Evolutionary conservation across 2,113 vertebrate genomes (phyloP).

Genomic region (Heptranchias perlo): DNA sequence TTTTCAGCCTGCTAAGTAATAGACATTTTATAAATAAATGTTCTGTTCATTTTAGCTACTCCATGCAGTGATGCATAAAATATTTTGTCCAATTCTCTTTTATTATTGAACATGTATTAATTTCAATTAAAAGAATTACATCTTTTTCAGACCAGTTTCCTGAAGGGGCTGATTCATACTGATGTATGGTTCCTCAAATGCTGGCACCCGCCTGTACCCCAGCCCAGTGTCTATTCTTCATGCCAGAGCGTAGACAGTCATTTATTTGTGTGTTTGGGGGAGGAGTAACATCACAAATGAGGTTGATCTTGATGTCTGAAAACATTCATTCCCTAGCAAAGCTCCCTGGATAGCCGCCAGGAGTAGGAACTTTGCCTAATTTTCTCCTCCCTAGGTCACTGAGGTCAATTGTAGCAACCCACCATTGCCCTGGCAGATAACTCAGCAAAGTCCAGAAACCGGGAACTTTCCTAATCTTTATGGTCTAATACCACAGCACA

Average conservation of each 20-base stretch:
- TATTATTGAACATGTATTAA: not conserved
- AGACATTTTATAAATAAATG: constrained; percentile 11
- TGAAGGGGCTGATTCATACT: not conserved
- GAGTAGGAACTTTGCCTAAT: not conserved
- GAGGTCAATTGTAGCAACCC: not conserved
- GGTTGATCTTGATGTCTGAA: not conserved
- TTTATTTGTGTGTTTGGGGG: not conserved
- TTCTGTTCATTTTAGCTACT: not conserved
- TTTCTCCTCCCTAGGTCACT: not conserved
- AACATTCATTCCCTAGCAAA: not conserved
- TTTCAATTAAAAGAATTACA: not conserved
- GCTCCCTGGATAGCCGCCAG: not conserved
- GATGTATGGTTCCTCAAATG: not conserved
- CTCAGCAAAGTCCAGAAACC: not conserved
- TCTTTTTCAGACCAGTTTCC: not conserved
- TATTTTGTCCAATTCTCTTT: not conserved
- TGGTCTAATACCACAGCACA: not conserved
- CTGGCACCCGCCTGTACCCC: not conserved
- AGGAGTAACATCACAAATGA: not conserved
- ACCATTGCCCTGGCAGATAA: not conserved
- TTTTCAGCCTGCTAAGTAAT: not conserved
- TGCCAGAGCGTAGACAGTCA: not conserved
- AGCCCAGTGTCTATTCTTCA: not conserved
- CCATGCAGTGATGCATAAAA: not conserved
- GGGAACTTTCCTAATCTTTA: not conserved